Base-by-base conservation (phyloP, 2,797 vertebrate species). In the Sciaenops ocellatus region DNA sequence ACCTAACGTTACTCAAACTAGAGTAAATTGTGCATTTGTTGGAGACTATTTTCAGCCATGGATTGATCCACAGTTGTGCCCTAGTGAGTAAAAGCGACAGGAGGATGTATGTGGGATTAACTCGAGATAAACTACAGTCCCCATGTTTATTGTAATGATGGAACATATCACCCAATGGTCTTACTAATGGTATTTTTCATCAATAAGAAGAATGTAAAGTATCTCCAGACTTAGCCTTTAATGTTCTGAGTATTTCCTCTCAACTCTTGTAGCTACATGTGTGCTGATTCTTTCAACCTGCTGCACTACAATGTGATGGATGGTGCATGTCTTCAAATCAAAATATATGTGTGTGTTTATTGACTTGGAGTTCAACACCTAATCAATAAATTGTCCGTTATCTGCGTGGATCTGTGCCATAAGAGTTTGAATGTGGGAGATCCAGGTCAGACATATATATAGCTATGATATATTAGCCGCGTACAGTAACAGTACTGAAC, bases 311-410 rank as follows among this genome's bases (percentile, higher is more conserved):
- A 17, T 12, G 2, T 4, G 12, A 76, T 18, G 15, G 22, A 30
- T 42, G 7, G 47, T 17, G 51, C 28, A 1, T 1, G 15, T 46
- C 55, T 50, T 11, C 4, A 70, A 79, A 71, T 60, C 20, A 47
- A 61, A 54, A 66, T 65, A 0, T 73, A 79, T 66, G 60, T 26
- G 73, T 63, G 28, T 44, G 24, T 69, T n/a, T 60, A 66, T 73
- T 8, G 38, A 52, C 57, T 46, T 5, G 24, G 16, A 28, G 10
- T 60, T 69, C 20, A 68, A 63, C 69, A 54, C 28, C 9, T 26
- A n/a, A 73, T 78, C 57, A 59, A 76, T 80, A 69, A 52, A 78
- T 13, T 54, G 4, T 47, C 13, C 18, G 52, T 42, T 66, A 70
- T 63, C 28, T 50, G 38, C 3, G 3, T 51, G 20, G 64, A 55